phyloP scores from a whole-genome alignment of 2,888 invertebrate species.

The Napeogenes sylphis region DNA sequence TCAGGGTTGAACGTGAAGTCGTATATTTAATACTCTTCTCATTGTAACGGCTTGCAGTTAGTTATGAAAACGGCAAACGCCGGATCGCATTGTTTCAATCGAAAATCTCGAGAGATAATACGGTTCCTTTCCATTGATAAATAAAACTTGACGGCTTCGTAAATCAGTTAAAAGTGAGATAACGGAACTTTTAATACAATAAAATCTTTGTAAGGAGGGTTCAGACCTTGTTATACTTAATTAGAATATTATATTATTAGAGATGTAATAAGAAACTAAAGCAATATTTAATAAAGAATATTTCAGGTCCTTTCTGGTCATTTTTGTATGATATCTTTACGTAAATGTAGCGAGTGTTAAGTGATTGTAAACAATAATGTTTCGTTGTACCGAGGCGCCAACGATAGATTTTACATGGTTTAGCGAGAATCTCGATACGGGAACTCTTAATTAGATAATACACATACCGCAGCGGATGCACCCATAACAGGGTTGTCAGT shows the following conservation, averaged over 20 bases:
- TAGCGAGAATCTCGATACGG: slow-evolving; percentile 42
- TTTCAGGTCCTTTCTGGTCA: too few species aligned
- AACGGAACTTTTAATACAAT: slow-evolving; percentile 22
- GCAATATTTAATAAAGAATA: too few species aligned
- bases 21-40: slow-evolving; percentile 36
- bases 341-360: slow-evolving; percentile 28
- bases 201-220: slow-evolving; percentile 11
- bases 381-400: slow-evolving; percentile 28
- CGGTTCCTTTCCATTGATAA: slow-evolving; percentile 42
- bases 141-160: slow-evolving; percentile 35
- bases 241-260: too few species aligned
- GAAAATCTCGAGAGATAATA: slow-evolving; percentile 42
- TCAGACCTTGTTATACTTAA: too few species aligned
- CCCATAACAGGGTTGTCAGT: slow-evolving; percentile 14
- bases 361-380: slow-evolving; percentile 41
- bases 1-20: slow-evolving; percentile 11
- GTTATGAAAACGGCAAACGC: slow-evolving; percentile 52
- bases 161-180: slow-evolving; percentile 25
- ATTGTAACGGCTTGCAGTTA: slow-evolving; percentile 57
- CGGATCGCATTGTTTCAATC: slow-evolving; percentile 46
- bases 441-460: slow-evolving; percentile 50
- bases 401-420: slow-evolving; percentile 42
- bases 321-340: not conserved
- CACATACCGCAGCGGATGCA: slow-evolving; percentile 20
- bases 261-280: too few species aligned